A percentile compares a stretch with the other conserved stretches of the same genome.
phyloP scores from a whole-genome alignment of 2,797 vertebrate genomes.

The Pempheris klunzingeri region DNA sequence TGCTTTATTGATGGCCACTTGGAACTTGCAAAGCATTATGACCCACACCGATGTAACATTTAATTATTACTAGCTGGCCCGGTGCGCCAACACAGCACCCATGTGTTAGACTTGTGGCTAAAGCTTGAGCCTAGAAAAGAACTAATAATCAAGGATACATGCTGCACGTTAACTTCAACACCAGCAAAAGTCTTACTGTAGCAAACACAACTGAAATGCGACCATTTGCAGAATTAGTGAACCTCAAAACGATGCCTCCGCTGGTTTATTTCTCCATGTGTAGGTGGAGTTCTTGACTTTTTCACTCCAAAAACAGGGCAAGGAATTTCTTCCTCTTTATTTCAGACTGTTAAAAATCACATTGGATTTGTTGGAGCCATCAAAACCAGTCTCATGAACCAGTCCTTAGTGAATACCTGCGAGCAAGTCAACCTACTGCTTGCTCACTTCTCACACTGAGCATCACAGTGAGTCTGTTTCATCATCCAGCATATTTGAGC shows the following conservation, averaged over 20 bases:
- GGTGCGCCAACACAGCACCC: constrained; percentile 9
- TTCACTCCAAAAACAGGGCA: neutral
- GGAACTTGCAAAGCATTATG: constrained; percentile 49
- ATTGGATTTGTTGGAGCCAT: neutral
- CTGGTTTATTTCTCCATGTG: neutral
- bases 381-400: constrained; percentile 27
- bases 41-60: constrained; percentile 50
- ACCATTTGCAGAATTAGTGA: neutral
- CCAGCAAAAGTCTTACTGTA: neutral
- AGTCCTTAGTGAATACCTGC: constrained; percentile 49
- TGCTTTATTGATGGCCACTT: constrained; percentile 64
- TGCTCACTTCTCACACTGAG: constrained; percentile 31
- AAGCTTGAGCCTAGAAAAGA: constrained; percentile 12
- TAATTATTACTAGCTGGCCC: constrained; percentile 55
- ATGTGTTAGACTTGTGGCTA: neutral
- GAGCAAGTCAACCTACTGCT: constrained; percentile 40
- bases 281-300: constrained; percentile 11
- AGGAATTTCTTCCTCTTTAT: neutral
- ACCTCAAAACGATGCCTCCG: neutral
- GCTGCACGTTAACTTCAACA: neutral
- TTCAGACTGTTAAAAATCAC: constrained; percentile 14
- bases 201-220: neutral
- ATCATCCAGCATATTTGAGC: constrained; percentile 72
- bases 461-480: constrained; percentile 64
- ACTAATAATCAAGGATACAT: neutral